Evolutionary conservation across 2,113 vertebrate genomes (phyloP), one percentile per base, ranked within the genome.

Genomic region (Actenoides lindsayi): DNA sequence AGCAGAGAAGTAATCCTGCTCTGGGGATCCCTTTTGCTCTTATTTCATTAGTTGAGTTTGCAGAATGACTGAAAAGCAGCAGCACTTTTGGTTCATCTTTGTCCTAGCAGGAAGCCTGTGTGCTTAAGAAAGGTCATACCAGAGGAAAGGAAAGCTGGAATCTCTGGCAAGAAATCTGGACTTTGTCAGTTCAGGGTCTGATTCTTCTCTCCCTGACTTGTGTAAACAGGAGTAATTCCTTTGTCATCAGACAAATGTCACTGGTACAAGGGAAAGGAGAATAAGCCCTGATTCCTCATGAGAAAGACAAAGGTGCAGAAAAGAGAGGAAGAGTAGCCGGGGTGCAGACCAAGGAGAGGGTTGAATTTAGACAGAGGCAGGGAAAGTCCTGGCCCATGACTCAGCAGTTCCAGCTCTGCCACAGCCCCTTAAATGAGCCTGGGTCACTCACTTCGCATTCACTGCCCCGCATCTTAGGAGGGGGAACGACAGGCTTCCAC

Each of bases 211-310:
- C 83, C 23, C 39, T 93, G 86, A 91, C 70, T 94, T 95, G 41
- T 95, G 69, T 96, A 97, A 95, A 96, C 95, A 95, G 89, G 92
- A 89, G 48, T 60, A 82, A 87, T 89, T 92, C 90, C 69, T n/a
- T 84, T 5, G 3, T 69, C 86, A 42, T 16, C 53, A 84, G 19
- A 73, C 87, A 80, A 95, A 97, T 96, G 93, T 84, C 28, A 35
- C 59, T 83, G 75, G 65, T 73, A 4, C 59, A 25, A 87, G 57
- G 41, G 41, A 73, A 87, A 82, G 64, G 63, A 90, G 51, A 78
- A 63, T 63, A 70, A 90, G 39, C 9, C 31, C 41, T 41, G 4
- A 15, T 50, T 86, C 50, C 44, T 35, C 1, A 0, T 31, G 41
- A 51, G 71, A 77, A 74, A 93, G 39, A 37, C 71, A 57, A 79